Evolutionary conservation across 2,888 invertebrate genomes (phyloP).

Genomic region (Apodemia mormo): DNA sequence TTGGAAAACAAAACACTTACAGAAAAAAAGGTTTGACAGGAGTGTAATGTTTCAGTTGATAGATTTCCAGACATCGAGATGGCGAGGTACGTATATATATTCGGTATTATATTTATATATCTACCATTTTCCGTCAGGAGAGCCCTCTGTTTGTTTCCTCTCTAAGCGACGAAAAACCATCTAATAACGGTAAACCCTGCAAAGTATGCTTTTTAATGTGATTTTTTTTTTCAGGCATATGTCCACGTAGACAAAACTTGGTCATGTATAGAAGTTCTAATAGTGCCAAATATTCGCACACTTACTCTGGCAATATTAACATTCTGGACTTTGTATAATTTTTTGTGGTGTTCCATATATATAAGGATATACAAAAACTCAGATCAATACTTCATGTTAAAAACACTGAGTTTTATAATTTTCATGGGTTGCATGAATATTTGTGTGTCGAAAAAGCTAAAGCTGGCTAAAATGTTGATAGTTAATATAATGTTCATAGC

Average conservation of each 20-base stretch:
- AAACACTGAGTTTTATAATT: slow-evolving; percentile 48
- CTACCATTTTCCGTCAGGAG: too few species aligned
- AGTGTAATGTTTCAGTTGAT: too few species aligned
- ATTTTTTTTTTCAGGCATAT: slow-evolving; percentile 60
- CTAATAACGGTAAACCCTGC: too few species aligned
- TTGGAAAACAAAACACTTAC: too few species aligned
- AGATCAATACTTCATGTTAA: slow-evolving; percentile 40
- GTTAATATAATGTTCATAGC: slow-evolving; percentile 55
- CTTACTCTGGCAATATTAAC: slow-evolving; percentile 44
- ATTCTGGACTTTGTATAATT: slow-evolving; percentile 59
- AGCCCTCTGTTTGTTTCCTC: too few species aligned
- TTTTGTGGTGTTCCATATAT: slow-evolving; percentile 59
- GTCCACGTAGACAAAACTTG: slow-evolving; percentile 59
- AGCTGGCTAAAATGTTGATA: slow-evolving; percentile 51
- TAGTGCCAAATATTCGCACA: slow-evolving; percentile 56
- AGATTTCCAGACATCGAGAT: too few species aligned
- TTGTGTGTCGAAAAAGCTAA: slow-evolving; percentile 49
- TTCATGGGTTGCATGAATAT: slow-evolving; percentile 51
- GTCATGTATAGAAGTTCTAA: slow-evolving; percentile 56
- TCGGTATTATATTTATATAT: too few species aligned
- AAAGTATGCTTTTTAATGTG: too few species aligned
- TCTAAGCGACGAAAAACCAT: too few species aligned
- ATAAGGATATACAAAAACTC: slow-evolving; percentile 51
- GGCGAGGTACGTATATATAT: too few species aligned
- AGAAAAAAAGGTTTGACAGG: too few species aligned